Percentiles rank a stretch among this genome's conserved stretches.
phyloP scores from a whole-genome alignment of 2,888 invertebrate genomes.

The Epirrita christyi region DNA sequence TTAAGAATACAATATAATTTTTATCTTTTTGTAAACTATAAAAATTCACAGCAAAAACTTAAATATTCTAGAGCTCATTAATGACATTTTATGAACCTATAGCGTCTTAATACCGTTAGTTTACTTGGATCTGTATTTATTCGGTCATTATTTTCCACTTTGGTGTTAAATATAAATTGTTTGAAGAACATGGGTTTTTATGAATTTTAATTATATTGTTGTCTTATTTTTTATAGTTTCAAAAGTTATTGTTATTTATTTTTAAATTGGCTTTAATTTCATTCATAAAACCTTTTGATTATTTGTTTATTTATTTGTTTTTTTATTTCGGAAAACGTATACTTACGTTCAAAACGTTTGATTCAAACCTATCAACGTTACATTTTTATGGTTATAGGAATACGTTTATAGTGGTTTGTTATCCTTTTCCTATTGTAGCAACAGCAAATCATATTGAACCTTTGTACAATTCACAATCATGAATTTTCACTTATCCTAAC shows the following conservation, averaged over 20 bases:
- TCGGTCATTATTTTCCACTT: conserved; percentile 25
- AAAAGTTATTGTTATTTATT: conserved; percentile 29
- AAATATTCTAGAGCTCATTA: no score
- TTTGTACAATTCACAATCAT: background rate
- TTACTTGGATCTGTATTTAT: conserved; percentile 35
- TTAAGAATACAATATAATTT: no score
- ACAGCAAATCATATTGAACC: background rate
- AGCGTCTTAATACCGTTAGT: conserved; percentile 29
- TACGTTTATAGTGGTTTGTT: background rate
- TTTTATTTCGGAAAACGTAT: conserved; percentile 15
- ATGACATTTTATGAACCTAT: no score
- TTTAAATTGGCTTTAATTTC: conserved; percentile 22
- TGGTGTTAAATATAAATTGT: conserved; percentile 34
- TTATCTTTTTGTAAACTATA: no score
- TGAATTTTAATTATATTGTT: conserved; percentile 35
- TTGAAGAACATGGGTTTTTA: conserved; percentile 27
- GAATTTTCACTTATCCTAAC: background rate
- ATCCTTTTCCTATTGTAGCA: background rate
- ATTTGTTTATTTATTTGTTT: conserved; percentile 15
- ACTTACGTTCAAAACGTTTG: conserved; percentile 13
- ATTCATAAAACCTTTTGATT: conserved; percentile 13
- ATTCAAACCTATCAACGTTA: conserved; percentile 11
- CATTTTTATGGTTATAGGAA: conserved; percentile 17
- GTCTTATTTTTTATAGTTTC: conserved; percentile 19
- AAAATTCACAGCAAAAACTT: no score